phyloP scores from a whole-genome alignment of 1,140 invertebrate species.

The Hetaerina americana region DNA sequence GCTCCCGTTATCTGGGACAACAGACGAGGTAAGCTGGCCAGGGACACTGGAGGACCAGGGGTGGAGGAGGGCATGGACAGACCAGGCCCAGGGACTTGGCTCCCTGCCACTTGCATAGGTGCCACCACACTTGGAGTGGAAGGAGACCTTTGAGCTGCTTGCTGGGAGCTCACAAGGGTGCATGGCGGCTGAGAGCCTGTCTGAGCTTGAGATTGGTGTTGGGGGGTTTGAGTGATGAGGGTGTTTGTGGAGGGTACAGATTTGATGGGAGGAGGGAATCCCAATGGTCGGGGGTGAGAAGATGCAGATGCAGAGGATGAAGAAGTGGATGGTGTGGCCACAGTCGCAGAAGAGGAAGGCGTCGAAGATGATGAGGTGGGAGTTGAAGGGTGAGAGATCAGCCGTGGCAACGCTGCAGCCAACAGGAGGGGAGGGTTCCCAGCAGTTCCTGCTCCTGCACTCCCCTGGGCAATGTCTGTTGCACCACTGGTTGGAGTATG shows the following conservation, averaged over 20 bases:
- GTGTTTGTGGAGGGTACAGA: background rate
- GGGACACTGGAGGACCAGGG: slow-evolving; percentile 37
- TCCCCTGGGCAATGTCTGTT: background rate
- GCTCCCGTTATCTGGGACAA: slow-evolving; percentile 39
- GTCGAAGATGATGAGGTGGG: slow-evolving; percentile 14
- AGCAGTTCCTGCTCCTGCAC: background rate
- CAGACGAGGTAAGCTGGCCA: slow-evolving; percentile 35
- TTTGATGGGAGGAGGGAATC: background rate
- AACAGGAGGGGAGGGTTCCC: slow-evolving; percentile 10
- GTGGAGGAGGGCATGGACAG: slow-evolving; percentile 26
- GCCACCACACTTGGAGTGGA: background rate
- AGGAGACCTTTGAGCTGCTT: slow-evolving; percentile 3
- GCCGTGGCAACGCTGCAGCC: slow-evolving; percentile 16
- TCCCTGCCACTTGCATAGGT: slow-evolving; percentile 7
- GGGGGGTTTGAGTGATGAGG: background rate
- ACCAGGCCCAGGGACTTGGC: slow-evolving; percentile 1
- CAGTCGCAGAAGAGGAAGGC: slow-evolving; percentile 20
- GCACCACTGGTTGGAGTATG: slow-evolving; percentile 14
- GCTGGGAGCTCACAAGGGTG: background rate
- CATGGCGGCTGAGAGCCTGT: background rate
- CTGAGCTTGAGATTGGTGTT: background rate
- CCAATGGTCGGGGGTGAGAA: background rate
- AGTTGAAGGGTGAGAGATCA: slow-evolving; percentile 12
- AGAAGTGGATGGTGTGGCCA: background rate
- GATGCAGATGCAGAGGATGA: background rate